Evolutionary conservation across 2,113 vertebrate genomes (phyloP).

Genomic region (Spermophilus dauricus): DNA sequence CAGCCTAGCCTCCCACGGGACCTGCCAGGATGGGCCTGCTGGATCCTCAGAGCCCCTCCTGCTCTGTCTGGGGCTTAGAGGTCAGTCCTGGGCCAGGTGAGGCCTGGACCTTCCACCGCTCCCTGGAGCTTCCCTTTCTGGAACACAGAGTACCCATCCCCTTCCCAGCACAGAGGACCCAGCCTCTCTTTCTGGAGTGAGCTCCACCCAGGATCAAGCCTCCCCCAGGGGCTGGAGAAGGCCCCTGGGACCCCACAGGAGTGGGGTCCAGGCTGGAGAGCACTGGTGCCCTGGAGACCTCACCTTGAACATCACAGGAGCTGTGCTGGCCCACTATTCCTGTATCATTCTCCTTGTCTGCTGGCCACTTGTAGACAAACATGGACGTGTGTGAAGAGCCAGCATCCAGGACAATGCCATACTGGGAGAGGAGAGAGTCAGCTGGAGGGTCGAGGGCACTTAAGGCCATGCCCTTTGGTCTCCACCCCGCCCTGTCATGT

Average conservation of each 20-base stretch:
- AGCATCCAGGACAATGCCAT: constrained; percentile 93
- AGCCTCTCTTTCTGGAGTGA: background rate
- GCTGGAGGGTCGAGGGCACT: background rate
- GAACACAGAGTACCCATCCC: background rate
- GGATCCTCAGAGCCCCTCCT: background rate
- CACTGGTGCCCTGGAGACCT: background rate
- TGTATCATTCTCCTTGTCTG: constrained; percentile 92
- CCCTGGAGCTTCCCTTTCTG: background rate
- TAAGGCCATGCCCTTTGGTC: too few species aligned
- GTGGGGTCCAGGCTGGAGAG: background rate
- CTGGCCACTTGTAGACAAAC: constrained; percentile 93
- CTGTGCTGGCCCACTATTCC: constrained; percentile 92
- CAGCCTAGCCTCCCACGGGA: background rate
- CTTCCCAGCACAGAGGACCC: background rate
- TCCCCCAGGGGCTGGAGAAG: background rate
- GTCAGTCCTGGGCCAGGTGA: background rate
- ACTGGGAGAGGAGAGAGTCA: constrained; percentile 83
- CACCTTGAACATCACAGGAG: constrained; percentile 90
- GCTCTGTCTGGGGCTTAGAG: background rate
- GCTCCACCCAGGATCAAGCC: background rate
- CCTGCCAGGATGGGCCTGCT: background rate
- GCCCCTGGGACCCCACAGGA: background rate
- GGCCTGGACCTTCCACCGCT: background rate
- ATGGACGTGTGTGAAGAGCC: constrained; percentile 94
- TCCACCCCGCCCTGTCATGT: accelerated